A percentile compares a stretch with the other conserved stretches of the same genome.
These are phyloP conservation scores for Lysandra coridon DNA, from an alignment of 2,888 invertebrate species.

Conservation along the genomic window DNA sequence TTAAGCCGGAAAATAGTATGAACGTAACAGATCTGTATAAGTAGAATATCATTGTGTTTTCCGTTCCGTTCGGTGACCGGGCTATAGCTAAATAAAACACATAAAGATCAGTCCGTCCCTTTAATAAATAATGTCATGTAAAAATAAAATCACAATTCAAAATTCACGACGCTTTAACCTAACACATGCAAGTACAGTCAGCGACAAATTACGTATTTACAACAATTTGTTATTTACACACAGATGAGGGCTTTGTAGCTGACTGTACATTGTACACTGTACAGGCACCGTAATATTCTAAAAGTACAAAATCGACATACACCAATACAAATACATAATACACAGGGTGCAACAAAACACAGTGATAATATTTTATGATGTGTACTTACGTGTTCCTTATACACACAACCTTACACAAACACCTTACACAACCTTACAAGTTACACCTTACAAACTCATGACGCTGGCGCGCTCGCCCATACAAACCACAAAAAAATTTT, in stretches of 20 bases:
- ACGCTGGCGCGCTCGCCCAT: too few species aligned
- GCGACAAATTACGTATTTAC: constrained; percentile 5
- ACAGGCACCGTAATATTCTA: constrained; percentile 55
- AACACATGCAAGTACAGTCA: constrained; percentile 1
- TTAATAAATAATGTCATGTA: constrained; percentile 76
- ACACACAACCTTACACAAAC: too few species aligned
- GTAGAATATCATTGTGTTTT: too few species aligned
- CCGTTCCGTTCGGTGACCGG: too few species aligned
- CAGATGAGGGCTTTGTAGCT: neutral
- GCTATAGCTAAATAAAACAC: constrained; percentile 39
- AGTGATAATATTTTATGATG: too few species aligned
- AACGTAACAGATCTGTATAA: too few species aligned
- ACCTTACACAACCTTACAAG: too few species aligned
- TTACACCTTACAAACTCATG: too few species aligned
- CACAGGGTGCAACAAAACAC: too few species aligned
- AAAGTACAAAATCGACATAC: constrained; percentile 36
- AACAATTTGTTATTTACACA: constrained; percentile 21
- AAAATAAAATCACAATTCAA: constrained; percentile 61
- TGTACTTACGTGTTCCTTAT: too few species aligned
- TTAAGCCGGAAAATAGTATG: too few species aligned
- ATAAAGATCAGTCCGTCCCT: constrained; percentile 65
- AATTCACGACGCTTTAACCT: neutral
- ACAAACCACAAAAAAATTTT: too few species aligned
- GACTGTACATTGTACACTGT: constrained; percentile 35
- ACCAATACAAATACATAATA: neutral